phyloP scores from a whole-genome alignment of 2,797 vertebrate species.

The Gymnoscopelus braueri region DNA sequence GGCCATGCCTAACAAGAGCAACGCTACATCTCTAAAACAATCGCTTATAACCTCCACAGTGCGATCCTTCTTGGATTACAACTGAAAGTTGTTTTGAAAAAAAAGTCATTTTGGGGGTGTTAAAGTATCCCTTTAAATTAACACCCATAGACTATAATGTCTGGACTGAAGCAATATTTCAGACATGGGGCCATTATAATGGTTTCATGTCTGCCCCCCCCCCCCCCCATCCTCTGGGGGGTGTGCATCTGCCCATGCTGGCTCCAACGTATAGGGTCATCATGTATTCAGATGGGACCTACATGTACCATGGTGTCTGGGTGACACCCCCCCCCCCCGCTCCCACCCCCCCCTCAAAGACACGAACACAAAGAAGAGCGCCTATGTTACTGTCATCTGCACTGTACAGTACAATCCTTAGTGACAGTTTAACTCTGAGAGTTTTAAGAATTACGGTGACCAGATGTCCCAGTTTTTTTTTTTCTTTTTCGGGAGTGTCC shows the following conservation, averaged over 20 bases:
- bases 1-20: no score
- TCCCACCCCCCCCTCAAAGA: background rate
- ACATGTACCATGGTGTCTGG: constrained; percentile 12
- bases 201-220: constrained; percentile 7
- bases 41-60: no score
- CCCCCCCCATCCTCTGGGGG: constrained; percentile 47
- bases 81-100: no score
- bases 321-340: constrained; percentile 4
- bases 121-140: no score
- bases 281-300: constrained; percentile 45
- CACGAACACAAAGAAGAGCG: background rate
- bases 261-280: constrained; percentile 36
- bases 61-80: no score
- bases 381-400: background rate
- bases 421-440: background rate
- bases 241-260: constrained; percentile 57
- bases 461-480: no score
- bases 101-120: no score
- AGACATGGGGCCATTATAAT: constrained; percentile 62
- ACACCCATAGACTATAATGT: constrained; percentile 36
- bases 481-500: no score
- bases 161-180: constrained; percentile 43
- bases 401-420: background rate
- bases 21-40: no score
- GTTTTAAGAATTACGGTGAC: no score